Conservation (phyloP, 2,888 invertebrate genomes). For the Dolichopus griseipennis region DNA sequence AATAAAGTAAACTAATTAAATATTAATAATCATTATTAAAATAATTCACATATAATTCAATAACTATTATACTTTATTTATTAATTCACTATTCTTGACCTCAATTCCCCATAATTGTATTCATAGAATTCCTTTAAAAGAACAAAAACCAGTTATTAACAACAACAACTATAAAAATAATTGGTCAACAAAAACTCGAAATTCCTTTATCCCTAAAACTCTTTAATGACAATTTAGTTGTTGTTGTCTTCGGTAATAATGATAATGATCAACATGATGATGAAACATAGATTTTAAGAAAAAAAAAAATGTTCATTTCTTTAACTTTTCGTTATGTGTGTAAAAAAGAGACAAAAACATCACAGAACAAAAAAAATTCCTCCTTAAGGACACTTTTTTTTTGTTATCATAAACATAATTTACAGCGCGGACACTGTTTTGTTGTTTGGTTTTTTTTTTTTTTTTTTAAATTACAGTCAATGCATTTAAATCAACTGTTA, state of each 20-base stretch:
- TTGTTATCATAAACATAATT: neutral
- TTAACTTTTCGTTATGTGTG: neutral
- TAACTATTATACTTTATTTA: no score
- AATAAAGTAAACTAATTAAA: no score
- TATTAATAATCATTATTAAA: no score
- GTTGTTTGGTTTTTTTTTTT: neutral
- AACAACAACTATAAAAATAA: no score
- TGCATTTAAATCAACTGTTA: neutral
- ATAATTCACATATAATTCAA: no score
- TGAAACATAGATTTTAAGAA: neutral
- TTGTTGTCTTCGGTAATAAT: no score
- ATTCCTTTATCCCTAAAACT: neutral
- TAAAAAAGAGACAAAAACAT: neutral
- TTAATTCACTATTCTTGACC: no score
- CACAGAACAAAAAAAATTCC: neutral
- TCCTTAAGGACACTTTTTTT: neutral
- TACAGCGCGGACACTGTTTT: neutral
- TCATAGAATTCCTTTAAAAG: no score
- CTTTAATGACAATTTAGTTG: neutral
- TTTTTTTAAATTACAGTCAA: neutral
- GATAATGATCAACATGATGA: neutral
- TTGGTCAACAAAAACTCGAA: neutral
- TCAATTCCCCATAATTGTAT: no score
- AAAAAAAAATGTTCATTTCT: neutral
- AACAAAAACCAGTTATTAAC: no score